Evolutionary conservation across 1,140 invertebrate genomes (phyloP), one percentile per base, ranked within the genome.

Genomic region (Leptoteleia sp.): DNA sequence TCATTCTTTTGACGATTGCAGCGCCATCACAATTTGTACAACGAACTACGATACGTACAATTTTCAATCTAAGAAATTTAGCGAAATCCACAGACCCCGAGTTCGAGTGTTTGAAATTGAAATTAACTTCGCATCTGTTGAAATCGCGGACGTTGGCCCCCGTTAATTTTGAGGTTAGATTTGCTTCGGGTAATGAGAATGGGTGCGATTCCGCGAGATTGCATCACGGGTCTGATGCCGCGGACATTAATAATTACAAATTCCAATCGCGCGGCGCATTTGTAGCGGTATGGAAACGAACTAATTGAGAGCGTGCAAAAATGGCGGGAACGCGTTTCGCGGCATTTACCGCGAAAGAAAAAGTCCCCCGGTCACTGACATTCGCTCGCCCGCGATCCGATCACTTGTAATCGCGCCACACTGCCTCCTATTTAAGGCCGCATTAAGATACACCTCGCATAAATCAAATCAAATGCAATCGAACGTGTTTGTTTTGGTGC

Each of bases 281-380:
- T 22, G 13, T 1, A n/a, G 25, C 37, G 16, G 54, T 15, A 43
- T 42, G 40, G 29, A 45, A 59, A 45, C 27, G 40, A 59, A 59
- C 55, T 45, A 45, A 59, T 47, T 61, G 55, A 43, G 54, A 11
- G 31, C 37, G 25, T 4, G 6, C 31, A 62, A 48, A 62, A 62
- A 62, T 29, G 42, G 12, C 42, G 42, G 37, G 33, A 54, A 52
- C 38, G 50, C 62, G 29, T 35, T 67, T 67, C 62, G 17, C 48
- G 19, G 62, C 62, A 67, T 67, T 67, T 67, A 67, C 29, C 31
- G 16, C 50, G 50, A 67, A 55, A 67, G 50, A 67, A 55, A 45
- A 17, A 45, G 22, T 13, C 17, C 38, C 64, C 38, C 64, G 64
- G 64, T 68, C 64, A 68, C 64, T 68, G 52, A 57, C 64, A 68